These are phyloP conservation scores for Eristalis tenax DNA, from an alignment of 2,888 invertebrate species.

Conservation along the genomic window DNA sequence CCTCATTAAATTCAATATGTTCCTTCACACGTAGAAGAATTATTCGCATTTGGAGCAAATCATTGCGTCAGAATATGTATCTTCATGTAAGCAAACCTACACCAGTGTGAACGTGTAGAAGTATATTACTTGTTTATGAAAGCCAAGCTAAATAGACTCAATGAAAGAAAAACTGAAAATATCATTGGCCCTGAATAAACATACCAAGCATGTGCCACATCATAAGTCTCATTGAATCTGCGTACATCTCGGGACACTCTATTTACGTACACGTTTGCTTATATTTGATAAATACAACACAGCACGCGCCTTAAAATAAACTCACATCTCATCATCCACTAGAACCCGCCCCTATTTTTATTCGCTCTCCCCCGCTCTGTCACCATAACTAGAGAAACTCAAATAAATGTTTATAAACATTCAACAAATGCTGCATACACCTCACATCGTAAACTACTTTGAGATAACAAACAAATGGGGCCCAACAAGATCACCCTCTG, in stretches of 20 bases:
- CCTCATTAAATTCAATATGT: no score
- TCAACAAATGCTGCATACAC: constrained; percentile 39
- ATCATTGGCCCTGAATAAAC: constrained; percentile 15
- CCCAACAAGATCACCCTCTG: background rate
- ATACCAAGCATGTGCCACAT: constrained; percentile 15
- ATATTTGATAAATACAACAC: constrained; percentile 58
- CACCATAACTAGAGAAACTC: constrained; percentile 17
- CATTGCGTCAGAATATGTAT: no score
- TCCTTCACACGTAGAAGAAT: no score
- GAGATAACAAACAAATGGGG: constrained; percentile 58
- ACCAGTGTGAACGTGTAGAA: background rate
- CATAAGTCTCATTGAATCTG: background rate
- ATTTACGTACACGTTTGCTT: constrained; percentile 49
- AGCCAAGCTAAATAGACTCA: constrained; percentile 6
- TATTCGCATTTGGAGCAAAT: no score
- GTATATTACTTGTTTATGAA: constrained; percentile 7
- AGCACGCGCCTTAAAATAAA: constrained; percentile 61
- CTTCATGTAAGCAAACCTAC: no score
- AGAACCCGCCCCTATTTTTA: constrained; percentile 7
- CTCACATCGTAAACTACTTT: constrained; percentile 45
- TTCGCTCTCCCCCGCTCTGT: background rate
- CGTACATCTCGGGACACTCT: constrained; percentile 13
- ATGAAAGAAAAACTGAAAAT: constrained; percentile 1
- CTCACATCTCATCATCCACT: constrained; percentile 25
- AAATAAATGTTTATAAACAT: constrained; percentile 68